Conservation (phyloP, 2,797 vertebrate species). For the Falco rusticolus region DNA sequence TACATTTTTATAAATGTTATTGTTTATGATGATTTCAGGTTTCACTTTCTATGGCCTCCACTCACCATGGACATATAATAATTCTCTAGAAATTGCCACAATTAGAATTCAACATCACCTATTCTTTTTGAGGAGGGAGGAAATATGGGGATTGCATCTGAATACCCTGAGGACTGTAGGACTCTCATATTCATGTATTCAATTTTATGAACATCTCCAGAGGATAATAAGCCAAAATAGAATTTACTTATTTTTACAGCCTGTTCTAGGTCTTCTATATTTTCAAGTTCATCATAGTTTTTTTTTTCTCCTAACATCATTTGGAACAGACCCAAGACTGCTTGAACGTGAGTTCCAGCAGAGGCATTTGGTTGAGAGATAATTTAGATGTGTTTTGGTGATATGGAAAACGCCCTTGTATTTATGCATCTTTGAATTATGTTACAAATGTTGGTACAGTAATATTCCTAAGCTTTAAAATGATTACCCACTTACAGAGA, state of each 20-base stretch:
- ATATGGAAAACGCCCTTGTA: background rate
- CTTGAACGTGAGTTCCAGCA: background rate
- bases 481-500: constrained; percentile 13
- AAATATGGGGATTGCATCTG: background rate
- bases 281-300: background rate
- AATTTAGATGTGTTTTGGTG: constrained; percentile 34
- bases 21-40: background rate
- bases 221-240: background rate
- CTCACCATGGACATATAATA: background rate
- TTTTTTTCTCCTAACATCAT: background rate
- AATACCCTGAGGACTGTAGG: background rate
- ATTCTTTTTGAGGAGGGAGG: background rate
- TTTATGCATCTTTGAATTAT: constrained; percentile 14
- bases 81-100: background rate
- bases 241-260: constrained; percentile 12
- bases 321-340: background rate
- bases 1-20: background rate
- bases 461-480: constrained; percentile 42
- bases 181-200: background rate
- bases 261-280: background rate
- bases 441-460: constrained; percentile 3
- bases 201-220: background rate
- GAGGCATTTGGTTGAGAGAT: constrained; percentile 36
- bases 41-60: background rate
- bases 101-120: background rate